These are phyloP conservation scores for Tuta absoluta DNA, from an alignment of 2,888 invertebrate species.

Conservation along the genomic window DNA sequence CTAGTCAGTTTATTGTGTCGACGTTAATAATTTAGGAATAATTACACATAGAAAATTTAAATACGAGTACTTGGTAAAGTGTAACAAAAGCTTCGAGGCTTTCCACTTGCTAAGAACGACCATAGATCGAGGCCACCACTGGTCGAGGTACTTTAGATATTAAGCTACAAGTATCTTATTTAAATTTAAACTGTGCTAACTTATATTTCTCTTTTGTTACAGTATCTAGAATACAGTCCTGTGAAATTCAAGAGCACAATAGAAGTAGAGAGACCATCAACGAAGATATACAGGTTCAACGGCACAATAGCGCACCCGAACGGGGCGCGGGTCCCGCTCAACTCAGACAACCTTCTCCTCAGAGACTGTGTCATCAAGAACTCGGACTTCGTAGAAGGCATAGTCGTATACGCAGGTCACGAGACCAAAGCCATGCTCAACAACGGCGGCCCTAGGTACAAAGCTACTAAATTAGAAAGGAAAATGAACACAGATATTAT, in stretches of 20 bases:
- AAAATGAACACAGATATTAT: conserved; percentile 98
- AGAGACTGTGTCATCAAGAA: conserved; percentile 97
- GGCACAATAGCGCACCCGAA: conserved; percentile 92
- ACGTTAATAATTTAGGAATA: background rate
- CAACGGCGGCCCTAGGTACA: conserved; percentile 96
- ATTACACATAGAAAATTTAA: conserved; percentile 3
- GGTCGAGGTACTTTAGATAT: no score
- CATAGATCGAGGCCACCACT: no score
- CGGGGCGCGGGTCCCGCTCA: conserved; percentile 89
- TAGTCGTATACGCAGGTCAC: conserved; percentile 97
- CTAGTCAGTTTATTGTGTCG: conserved; percentile 27
- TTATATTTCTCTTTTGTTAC: conserved; percentile 45
- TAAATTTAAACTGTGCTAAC: conserved; percentile 10
- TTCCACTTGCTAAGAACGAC: no score
- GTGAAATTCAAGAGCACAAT: conserved; percentile 90
- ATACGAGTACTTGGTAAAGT: no score
- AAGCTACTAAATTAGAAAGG: conserved; percentile 94
- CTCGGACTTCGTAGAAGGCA: conserved; percentile 97
- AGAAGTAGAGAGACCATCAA: conserved; percentile 97
- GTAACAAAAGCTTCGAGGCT: no score
- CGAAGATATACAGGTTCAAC: conserved; percentile 96
- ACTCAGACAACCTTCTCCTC: conserved; percentile 94
- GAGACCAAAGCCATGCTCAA: conserved; percentile 99
- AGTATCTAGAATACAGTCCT: conserved; percentile 88
- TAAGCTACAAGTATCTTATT: no score